These are phyloP conservation scores for Callospermophilus lateralis DNA, from an alignment of 2,113 vertebrate genomes.

Conservation along the genomic window DNA sequence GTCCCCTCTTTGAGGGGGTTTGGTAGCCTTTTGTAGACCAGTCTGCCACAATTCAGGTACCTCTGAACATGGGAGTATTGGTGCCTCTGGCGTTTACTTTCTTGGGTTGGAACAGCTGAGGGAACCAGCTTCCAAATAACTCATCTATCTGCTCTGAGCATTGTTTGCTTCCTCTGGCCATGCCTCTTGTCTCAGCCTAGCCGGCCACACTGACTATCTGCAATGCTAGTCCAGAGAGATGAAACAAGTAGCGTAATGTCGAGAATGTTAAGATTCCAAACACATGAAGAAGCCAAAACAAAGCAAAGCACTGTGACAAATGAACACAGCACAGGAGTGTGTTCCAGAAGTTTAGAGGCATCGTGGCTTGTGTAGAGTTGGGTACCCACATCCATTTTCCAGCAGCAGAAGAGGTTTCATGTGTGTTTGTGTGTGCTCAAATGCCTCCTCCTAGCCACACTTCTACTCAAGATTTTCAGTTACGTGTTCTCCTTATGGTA, in stretches of 20 bases:
- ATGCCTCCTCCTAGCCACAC: neutral
- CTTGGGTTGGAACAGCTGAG: neutral
- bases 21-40: neutral
- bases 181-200: neutral
- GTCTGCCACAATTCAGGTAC: constrained; percentile 79
- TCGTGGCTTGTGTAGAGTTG: neutral
- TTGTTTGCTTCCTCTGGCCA: neutral
- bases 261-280: constrained; percentile 6
- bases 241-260: neutral
- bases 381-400: constrained; percentile 51
- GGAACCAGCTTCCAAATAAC: neutral
- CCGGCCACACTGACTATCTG: neutral
- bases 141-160: neutral
- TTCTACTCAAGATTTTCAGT: neutral
- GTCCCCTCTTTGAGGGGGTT: neutral
- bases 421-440: neutral
- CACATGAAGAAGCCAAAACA: constrained; percentile 70
- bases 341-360: constrained; percentile 33
- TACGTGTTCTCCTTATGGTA: neutral
- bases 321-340: constrained; percentile 36
- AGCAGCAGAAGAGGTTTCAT: neutral
- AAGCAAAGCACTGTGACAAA: constrained; percentile 32
- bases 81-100: neutral
- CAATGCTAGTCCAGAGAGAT: neutral
- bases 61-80: constrained; percentile 81